These are phyloP conservation scores for Hydraecia micacea DNA, from an alignment of 2,888 invertebrate species.

Conservation along the genomic window DNA sequence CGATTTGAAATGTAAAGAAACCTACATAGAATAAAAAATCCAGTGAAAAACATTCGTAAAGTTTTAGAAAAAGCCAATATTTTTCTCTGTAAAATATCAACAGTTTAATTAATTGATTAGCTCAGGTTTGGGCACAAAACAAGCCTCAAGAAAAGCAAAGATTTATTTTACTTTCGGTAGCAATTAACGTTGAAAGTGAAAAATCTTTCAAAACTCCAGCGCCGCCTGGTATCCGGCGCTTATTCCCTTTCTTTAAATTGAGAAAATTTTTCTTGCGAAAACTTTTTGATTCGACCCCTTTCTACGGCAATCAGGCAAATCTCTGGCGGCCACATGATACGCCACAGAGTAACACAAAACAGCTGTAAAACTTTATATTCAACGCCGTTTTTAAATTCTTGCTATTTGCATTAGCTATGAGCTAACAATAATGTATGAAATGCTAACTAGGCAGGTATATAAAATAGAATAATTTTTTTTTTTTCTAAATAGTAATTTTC, in stretches of 20 bases:
- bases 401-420: not conserved
- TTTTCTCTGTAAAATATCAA: conserved; percentile 74
- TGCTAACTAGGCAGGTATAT: not conserved
- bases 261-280: conserved; percentile 87
- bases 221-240: conserved; percentile 77
- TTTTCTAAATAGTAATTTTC: not conserved
- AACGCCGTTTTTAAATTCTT: not conserved
- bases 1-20: conserved; percentile 17
- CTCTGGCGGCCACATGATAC: conserved; percentile 75
- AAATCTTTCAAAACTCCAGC: conserved; percentile 86
- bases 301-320: conserved; percentile 86
- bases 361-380: conserved; percentile 17
- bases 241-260: conserved; percentile 87
- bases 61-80: conserved; percentile 32
- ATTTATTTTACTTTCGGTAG: conserved; percentile 88
- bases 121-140: conserved; percentile 78
- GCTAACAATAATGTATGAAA: not conserved
- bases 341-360: conserved; percentile 63
- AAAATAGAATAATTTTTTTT: not conserved
- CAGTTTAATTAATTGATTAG: conserved; percentile 88
- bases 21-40: not conserved
- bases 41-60: conserved; percentile 35
- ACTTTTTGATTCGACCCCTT: conserved; percentile 89
- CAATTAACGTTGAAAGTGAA: conserved; percentile 90
- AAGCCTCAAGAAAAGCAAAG: conserved; percentile 84